phyloP scores from a whole-genome alignment of 1,140 invertebrate species.

The Drosophila azteca region DNA sequence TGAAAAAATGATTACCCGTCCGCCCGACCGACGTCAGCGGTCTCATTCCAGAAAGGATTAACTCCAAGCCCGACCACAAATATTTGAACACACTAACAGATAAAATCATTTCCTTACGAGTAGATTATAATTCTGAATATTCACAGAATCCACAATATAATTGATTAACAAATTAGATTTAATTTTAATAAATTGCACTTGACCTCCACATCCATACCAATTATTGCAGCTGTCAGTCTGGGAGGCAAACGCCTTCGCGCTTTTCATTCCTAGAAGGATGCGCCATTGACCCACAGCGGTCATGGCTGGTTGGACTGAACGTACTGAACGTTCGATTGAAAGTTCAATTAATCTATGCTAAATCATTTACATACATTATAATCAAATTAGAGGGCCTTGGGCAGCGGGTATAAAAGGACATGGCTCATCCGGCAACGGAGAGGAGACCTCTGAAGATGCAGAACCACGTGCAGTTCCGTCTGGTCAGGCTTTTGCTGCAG shows the following conservation, averaged over 20 bases:
- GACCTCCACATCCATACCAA: constrained; percentile 6
- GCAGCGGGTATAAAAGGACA: constrained; percentile 43
- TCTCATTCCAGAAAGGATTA: too few relatives aligned
- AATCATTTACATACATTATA: constrained; percentile 54
- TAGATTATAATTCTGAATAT: too few relatives aligned
- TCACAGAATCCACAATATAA: neutral
- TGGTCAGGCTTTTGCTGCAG: constrained; percentile 25
- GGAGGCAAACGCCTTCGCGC: neutral
- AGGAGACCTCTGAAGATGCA: constrained; percentile 38
- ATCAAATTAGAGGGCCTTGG: constrained; percentile 17
- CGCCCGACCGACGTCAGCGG: too few relatives aligned
- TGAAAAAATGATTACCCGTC: too few relatives aligned
- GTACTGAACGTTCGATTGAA: too few relatives aligned
- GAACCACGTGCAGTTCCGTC: constrained; percentile 22
- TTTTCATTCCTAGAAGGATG: too few relatives aligned
- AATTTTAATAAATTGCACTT: constrained; percentile 14
- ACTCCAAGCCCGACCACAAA: too few relatives aligned
- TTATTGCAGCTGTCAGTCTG: constrained; percentile 36
- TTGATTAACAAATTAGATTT: constrained; percentile 1
- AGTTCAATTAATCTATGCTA: constrained; percentile 48
- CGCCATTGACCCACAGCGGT: constrained; percentile 4
- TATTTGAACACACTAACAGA: too few relatives aligned
- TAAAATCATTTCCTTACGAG: too few relatives aligned
- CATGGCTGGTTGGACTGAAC: constrained; percentile 6
- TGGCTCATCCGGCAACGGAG: neutral